Base-by-base conservation (phyloP, 2,888 invertebrate species). In the Drosophila recens region DNA sequence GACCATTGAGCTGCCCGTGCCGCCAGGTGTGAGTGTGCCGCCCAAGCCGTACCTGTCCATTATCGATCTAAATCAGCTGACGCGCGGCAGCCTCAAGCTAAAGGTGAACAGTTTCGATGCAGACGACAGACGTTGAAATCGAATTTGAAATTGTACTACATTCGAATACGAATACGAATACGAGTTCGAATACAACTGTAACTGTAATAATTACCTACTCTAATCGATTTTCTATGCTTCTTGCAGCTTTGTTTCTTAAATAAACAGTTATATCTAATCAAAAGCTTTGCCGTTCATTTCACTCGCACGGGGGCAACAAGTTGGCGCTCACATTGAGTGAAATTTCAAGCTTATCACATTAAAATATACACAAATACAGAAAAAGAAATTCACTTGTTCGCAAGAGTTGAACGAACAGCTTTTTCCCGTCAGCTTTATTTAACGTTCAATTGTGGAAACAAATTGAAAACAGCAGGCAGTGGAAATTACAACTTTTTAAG, bases 41-140 rank as follows among this genome's bases (percentile, higher is more conserved):
- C 94, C 94, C 6, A 94, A 94, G 87, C 95, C 95, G n/a, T 94
- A 94, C 87, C 93, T 96, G 71, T 94, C 95, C 30, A 95, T 96
- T 81, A 95, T 96, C 75, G 96, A 96, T 93, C 95, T 96, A 90
- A 96, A 96, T 93, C 94, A 95, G 91, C 94, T 96, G 89, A 95
- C 95, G 6, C 93, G 94, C 57, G 94, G 94, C 38, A 94, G 94
- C 63, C 92, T 95, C 52, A 94, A 94, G 40, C 62, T 87, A 2
- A 87, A 89, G 27, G 67, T 87, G 17, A 86, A 43, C 15, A 87
- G 86, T 46, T 88, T 87, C 15, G 86, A 87, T 51, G 74, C 68
- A 8, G 71, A 84, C 33, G 84, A 84, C 27, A 70, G 84, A 23
- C 78, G 84, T n/a, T 88, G 79, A 46, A 48, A 38, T 36, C 54